A percentile compares a stretch with the other conserved stretches of the same genome.
Conservation (phyloP, 2,113 vertebrate species). For the Ranitomeya imitator region DNA sequence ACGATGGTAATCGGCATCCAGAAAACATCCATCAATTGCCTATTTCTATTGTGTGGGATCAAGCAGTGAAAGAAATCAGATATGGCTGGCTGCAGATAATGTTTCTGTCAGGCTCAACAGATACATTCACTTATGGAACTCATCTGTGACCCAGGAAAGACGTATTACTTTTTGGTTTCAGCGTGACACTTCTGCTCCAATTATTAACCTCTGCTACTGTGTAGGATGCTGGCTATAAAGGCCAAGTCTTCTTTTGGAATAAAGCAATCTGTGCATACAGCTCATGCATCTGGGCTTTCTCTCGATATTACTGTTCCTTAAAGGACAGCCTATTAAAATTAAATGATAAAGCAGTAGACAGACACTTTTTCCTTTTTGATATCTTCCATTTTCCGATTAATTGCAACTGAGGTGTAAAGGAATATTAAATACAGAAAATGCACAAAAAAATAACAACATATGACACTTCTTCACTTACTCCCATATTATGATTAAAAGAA, state of each 20-base stretch:
- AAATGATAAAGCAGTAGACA: neutral
- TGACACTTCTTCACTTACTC: no score
- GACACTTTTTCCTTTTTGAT: neutral
- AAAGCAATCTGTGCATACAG: neutral
- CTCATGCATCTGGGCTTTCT: neutral
- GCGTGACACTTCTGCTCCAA: conserved; percentile 24
- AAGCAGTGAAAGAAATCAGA: conserved; percentile 27
- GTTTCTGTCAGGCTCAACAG: conserved; percentile 12
- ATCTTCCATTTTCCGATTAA: no score
- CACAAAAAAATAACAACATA: neutral
- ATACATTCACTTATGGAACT: conserved; percentile 32
- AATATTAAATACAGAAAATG: no score
- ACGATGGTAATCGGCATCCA: neutral
- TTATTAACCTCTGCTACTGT: neutral
- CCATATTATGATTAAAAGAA: no score
- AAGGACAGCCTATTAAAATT: neutral
- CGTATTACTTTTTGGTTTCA: conserved; percentile 15
- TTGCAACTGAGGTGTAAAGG: no score
- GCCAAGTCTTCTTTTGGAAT: neutral
- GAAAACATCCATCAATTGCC: neutral
- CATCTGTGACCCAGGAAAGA: conserved; percentile 30
- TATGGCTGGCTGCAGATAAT: conserved; percentile 9
- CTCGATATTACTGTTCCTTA: neutral
- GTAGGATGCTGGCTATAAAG: neutral
- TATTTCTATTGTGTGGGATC: conserved; percentile 5